Evolutionary conservation across 2,113 vertebrate species (phyloP).

Genomic region (Leiothrix lutea): DNA sequence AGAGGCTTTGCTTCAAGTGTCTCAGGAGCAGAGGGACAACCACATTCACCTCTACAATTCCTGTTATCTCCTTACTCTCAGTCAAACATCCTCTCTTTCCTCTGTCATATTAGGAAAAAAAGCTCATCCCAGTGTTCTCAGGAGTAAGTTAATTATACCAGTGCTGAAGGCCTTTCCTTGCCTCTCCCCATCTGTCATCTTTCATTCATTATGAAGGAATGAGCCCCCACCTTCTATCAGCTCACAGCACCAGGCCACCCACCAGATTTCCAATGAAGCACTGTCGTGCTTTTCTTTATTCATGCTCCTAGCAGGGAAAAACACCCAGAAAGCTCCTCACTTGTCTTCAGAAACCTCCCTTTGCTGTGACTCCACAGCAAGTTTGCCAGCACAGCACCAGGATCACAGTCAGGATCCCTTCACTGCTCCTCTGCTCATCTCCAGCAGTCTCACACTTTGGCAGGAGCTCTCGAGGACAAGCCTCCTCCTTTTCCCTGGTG

Average conservation of each 20-base stretch:
- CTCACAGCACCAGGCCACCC: conserved; percentile 39
- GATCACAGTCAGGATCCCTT: background rate
- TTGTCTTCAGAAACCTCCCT: background rate
- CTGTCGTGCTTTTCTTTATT: background rate
- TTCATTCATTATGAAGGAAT: conserved; percentile 23
- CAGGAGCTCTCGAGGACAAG: background rate
- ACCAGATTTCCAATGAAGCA: conserved; percentile 39
- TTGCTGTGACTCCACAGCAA: background rate
- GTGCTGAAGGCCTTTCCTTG: conserved; percentile 35
- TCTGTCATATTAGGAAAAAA: background rate
- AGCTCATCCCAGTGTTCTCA: background rate
- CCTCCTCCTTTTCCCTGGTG: background rate
- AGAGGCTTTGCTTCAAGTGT: background rate
- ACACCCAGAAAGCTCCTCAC: background rate
- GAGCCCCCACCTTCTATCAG: conserved; percentile 29
- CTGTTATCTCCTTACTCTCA: background rate
- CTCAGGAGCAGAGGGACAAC: background rate
- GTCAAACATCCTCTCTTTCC: background rate
- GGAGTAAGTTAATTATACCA: conserved; percentile 12
- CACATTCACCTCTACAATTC: background rate
- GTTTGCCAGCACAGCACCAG: background rate
- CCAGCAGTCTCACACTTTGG: background rate
- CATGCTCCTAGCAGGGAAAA: background rate
- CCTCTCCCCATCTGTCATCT: conserved; percentile 50
- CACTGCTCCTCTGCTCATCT: background rate